Evolutionary conservation across 1,140 invertebrate species (phyloP).

Genomic region (Ladona fulva): DNA sequence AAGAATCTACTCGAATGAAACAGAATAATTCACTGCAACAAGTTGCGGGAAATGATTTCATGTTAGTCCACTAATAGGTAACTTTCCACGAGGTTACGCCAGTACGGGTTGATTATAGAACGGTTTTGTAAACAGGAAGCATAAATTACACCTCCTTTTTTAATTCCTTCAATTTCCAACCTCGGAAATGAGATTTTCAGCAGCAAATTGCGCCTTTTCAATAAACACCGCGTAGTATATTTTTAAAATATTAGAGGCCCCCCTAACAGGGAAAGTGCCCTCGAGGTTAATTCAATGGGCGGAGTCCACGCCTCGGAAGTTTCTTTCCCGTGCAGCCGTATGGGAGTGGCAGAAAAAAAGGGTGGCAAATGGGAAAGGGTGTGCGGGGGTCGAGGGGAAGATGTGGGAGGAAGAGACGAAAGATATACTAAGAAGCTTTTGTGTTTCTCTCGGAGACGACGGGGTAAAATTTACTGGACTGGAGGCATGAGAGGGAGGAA

Average conservation of each 20-base stretch:
- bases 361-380: neutral
- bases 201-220: no score
- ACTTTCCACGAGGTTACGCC: no score
- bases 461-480: neutral
- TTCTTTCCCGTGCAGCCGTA: neutral
- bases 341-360: neutral
- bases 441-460: neutral
- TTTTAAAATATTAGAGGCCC: neutral
- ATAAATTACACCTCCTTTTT: no score
- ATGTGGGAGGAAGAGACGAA: neutral
- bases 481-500: neutral
- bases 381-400: neutral
- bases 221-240: no score
- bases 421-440: constrained; percentile 2
- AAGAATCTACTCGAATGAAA: no score
- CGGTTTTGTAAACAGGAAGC: no score
- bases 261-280: neutral
- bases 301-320: neutral
- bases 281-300: neutral
- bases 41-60: no score
- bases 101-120: no score
- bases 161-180: no score
- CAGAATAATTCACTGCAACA: no score
- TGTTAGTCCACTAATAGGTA: no score
- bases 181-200: no score